A percentile compares a stretch with the other conserved stretches of the same genome.
phyloP scores from a whole-genome alignment of 2,888 invertebrate genomes.

The Mayetiola destructor region DNA sequence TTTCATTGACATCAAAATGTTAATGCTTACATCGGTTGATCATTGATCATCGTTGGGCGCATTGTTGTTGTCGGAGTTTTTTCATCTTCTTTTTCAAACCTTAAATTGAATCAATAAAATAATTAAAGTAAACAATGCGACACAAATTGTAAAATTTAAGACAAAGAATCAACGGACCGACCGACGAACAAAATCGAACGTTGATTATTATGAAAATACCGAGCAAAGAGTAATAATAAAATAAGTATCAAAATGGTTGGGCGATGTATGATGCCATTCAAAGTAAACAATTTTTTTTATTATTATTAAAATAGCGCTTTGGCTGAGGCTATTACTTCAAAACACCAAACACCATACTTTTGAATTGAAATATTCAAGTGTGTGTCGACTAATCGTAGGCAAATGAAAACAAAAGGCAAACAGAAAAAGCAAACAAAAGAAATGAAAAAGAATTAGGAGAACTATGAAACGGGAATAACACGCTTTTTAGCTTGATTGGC shows the following conservation, averaged over 20 bases:
- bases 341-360: too few relatives aligned
- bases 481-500: slow-evolving; percentile 3
- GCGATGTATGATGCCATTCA: too few relatives aligned
- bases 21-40: neutral
- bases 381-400: neutral
- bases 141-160: neutral
- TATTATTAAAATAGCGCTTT: too few relatives aligned
- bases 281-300: too few relatives aligned
- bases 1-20: neutral
- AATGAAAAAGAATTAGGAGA: neutral
- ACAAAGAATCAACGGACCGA: neutral
- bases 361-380: too few relatives aligned
- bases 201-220: too few relatives aligned
- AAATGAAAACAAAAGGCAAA: too few relatives aligned
- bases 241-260: too few relatives aligned
- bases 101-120: slow-evolving; percentile 8
- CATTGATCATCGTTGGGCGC: too few relatives aligned
- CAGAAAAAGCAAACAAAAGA: neutral
- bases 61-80: neutral
- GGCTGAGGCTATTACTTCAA: too few relatives aligned
- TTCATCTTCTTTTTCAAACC: slow-evolving; percentile 5
- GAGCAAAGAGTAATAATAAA: too few relatives aligned
- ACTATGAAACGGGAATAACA: neutral
- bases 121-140: slow-evolving; percentile 7
- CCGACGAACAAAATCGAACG: neutral